These are phyloP conservation scores for Nesoenas mayeri DNA, from an alignment of 2,113 vertebrate species.

Conservation along the genomic window DNA sequence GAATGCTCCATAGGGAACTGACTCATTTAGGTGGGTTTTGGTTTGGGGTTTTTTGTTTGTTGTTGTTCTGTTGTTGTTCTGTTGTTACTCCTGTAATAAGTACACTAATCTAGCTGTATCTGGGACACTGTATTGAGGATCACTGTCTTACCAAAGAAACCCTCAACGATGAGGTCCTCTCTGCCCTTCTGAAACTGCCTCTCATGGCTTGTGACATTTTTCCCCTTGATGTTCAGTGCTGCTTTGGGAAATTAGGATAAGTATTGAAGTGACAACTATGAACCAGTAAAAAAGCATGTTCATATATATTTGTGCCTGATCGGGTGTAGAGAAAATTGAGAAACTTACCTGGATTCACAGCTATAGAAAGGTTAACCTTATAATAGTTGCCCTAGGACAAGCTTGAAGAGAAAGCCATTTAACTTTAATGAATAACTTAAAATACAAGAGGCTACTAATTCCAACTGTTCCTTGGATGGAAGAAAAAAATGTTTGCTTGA, in stretches of 20 bases:
- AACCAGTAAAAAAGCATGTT: not conserved
- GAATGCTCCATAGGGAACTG: not conserved
- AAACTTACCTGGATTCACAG: conserved; percentile 9
- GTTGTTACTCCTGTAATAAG: not conserved
- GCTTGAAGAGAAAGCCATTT: conserved; percentile 42
- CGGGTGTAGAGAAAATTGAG: not conserved
- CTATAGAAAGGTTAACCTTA: conserved; percentile 30
- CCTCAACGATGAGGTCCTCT: not conserved
- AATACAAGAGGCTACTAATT: conserved; percentile 39
- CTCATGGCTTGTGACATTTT: not conserved
- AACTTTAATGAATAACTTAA: conserved; percentile 60
- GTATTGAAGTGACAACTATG: not conserved
- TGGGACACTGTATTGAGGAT: not conserved
- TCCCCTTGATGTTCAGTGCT: not conserved
- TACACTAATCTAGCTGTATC: not conserved
- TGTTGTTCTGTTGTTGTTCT: not conserved
- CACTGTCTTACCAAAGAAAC: not conserved
- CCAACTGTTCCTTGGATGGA: not conserved
- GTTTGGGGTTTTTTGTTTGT: not conserved
- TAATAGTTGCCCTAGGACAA: conserved; percentile 50
- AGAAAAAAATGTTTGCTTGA: conserved; percentile 13
- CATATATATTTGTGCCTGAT: not conserved
- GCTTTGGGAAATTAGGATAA: not conserved
- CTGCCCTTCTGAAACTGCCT: not conserved
- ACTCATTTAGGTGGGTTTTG: not conserved